These are phyloP conservation scores for Hypercompe scribonia DNA, from an alignment of 2,888 invertebrate species.

Conservation along the genomic window DNA sequence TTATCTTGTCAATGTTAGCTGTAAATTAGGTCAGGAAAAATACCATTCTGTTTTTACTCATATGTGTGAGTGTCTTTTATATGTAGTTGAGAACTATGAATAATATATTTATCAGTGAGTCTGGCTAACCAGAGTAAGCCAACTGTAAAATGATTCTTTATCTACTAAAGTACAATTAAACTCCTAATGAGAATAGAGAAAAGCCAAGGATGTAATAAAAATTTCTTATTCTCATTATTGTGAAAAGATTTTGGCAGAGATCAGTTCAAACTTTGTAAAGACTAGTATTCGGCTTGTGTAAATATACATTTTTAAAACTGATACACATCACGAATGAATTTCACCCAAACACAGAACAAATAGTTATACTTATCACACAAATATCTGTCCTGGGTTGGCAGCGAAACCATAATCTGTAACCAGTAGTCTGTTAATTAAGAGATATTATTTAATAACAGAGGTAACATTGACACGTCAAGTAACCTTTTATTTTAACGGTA, in stretches of 20 bases:
- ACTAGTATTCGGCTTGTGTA: too few species aligned
- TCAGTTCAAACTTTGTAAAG: too few species aligned
- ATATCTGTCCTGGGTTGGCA: neutral
- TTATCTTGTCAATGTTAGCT: neutral
- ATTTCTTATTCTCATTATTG: too few species aligned
- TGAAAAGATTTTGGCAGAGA: too few species aligned
- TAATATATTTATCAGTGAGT: neutral
- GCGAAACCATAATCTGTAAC: neutral
- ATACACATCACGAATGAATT: too few species aligned
- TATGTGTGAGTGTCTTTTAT: neutral
- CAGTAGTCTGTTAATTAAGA: neutral
- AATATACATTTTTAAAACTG: too few species aligned
- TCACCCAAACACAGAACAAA: too few species aligned
- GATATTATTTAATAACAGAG: neutral
- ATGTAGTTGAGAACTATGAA: neutral
- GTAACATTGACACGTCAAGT: neutral
- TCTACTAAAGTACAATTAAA: too few species aligned
- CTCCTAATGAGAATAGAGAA: neutral
- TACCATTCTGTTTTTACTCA: neutral
- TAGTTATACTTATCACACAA: too few species aligned
- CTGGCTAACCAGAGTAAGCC: too few species aligned
- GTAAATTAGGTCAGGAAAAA: neutral
- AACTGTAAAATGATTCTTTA: too few species aligned
- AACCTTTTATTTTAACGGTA: conserved; percentile 3
- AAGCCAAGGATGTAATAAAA: neutral